Base-by-base conservation (phyloP, 1,140 invertebrate genomes). In the Cheumatopsyche charites region DNA sequence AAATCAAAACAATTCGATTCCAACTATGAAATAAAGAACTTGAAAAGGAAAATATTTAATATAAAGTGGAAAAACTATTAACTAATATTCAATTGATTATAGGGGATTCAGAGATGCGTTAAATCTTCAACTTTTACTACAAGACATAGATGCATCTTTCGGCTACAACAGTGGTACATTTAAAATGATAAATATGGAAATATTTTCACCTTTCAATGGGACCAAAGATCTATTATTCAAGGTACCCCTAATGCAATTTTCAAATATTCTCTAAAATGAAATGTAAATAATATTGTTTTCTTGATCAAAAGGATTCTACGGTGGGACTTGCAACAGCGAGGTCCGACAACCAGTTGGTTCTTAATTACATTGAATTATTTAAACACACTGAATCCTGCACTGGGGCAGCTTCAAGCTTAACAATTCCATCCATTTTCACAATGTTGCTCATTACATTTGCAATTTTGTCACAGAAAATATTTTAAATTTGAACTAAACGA, bases 251-350 rank as follows among this genome's bases (percentile, higher is more conserved):
- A 36, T 36, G n/a, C n/a, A 36, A 42, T 45, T 61, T 47, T 67
- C 19, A 13, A 36, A 36, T n/a, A 62, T 62, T 2, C 15, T 5
- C 12, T 67, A 47, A 47, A 41, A 45, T 47, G 23, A 58, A n/a
- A 62, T 83, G 11, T 21, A 84, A 41, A 78, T 87, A 0, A 77
- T 86, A 17, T 85, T 87, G 72, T 62, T 88, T 0, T 82, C 86
- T 71, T 78, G 85, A 17, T 87, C 15, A 47, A 76, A 86, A 87
- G 75, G 84, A 87, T 72, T 85, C 86, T 0, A 87, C 86, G 0
- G 79, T 84, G 1, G 85, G 84, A 45, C 77, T 89, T 0, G 79
- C 82, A 0, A 80, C 82, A 15, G 80, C 81, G 1, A 78, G 80
- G 0, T 70, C 61, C 0, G 71, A 70, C 0, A 76, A 82, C 58